Percentiles rank a stretch among this genome's conserved stretches.
phyloP scores from a whole-genome alignment of 2,113 vertebrate genomes.

The Craseonycteris thonglongyai region DNA sequence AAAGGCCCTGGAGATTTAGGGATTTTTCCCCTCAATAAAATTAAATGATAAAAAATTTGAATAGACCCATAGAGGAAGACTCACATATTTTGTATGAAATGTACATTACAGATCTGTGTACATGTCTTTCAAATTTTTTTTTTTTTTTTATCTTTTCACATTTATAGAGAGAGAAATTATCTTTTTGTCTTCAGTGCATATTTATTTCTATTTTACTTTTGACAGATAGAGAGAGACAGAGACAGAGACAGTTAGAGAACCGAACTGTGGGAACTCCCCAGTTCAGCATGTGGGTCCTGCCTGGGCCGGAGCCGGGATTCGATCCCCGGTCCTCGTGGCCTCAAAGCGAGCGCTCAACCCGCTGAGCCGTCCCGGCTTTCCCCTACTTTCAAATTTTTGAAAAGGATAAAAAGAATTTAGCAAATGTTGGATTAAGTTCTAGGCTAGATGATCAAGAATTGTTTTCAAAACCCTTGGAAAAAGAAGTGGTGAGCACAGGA shows the following conservation, averaged over 20 bases:
- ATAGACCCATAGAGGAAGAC: not conserved
- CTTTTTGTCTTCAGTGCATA: too few relatives aligned
- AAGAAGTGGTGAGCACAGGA: not conserved
- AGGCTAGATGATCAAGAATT: constrained; percentile 35
- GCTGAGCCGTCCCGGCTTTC: too few relatives aligned
- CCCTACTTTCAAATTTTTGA: constrained; percentile 23
- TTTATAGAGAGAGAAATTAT: too few relatives aligned
- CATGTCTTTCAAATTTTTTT: constrained; percentile 5
- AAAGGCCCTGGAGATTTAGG: not conserved
- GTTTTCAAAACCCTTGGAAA: constrained; percentile 23
- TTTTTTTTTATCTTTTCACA: too few relatives aligned
- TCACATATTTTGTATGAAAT: constrained; percentile 15
- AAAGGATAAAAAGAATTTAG: constrained; percentile 23
- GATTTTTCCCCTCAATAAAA: constrained; percentile 20
- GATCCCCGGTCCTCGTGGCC: too few relatives aligned
- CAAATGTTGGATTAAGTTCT: constrained; percentile 22
- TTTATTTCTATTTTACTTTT: too few relatives aligned
- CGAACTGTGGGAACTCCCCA: too few relatives aligned
- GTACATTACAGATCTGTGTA: not conserved
- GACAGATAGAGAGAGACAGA: too few relatives aligned
- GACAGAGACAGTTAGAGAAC: too few relatives aligned
- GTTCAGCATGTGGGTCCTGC: too few relatives aligned
- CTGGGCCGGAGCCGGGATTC: too few relatives aligned
- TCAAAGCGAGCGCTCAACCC: too few relatives aligned
- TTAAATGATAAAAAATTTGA: not conserved